A percentile compares a stretch with the other conserved stretches of the same genome.
Conservation (phyloP, 2,888 invertebrate species). For the Napeogenes inachia region DNA sequence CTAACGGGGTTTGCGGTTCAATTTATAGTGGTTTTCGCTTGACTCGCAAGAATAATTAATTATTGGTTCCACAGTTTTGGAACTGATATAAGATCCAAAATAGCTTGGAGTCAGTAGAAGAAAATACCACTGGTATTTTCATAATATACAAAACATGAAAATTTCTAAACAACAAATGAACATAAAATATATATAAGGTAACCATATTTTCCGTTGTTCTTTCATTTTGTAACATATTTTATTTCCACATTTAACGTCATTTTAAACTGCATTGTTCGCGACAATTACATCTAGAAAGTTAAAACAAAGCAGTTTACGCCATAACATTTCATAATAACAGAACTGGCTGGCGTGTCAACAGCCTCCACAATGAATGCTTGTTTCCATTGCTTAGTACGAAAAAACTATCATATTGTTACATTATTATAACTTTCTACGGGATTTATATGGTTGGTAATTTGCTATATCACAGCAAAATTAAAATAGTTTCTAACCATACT, state of each 20-base stretch:
- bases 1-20: constrained; percentile 18
- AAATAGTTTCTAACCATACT: too few species aligned
- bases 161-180: neutral
- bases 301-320: constrained; percentile 31
- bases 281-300: constrained; percentile 29
- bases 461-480: too few species aligned
- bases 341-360: constrained; percentile 34
- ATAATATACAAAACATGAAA: neutral
- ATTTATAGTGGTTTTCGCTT: constrained; percentile 10
- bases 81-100: neutral
- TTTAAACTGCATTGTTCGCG: constrained; percentile 29
- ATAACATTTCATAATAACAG: constrained; percentile 33
- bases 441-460: too few species aligned
- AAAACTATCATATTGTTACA: neutral
- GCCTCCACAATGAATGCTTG: constrained; percentile 29
- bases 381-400: constrained; percentile 13
- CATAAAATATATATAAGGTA: constrained; percentile 3
- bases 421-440: too few species aligned
- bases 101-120: neutral
- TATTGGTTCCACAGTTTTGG: neutral
- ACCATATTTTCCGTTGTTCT: neutral
- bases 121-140: neutral
- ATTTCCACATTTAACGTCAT: constrained; percentile 27
- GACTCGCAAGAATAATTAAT: constrained; percentile 5
- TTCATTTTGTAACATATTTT: constrained; percentile 14